Base-by-base conservation (phyloP, 2,797 vertebrate genomes). In the Sebastes minor region DNA sequence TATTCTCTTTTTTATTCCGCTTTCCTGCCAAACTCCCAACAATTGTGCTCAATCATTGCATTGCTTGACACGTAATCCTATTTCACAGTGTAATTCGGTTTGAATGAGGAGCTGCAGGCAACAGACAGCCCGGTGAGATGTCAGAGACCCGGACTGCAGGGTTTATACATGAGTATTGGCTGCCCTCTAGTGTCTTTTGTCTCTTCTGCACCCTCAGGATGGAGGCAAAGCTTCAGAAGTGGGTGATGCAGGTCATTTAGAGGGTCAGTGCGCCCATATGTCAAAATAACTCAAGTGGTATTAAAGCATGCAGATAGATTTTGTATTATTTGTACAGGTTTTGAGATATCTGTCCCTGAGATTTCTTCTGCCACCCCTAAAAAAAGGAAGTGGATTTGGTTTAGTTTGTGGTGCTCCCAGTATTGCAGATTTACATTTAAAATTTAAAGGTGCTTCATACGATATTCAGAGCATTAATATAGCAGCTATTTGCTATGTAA, bases 21-120 rank as follows among this genome's bases (percentile, higher is more conserved):
- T 82, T 77, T 88, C 69, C 76, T 91, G 90, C 92, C 90, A 94
- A 88, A 92, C 82, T 77, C 63, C 55, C 82, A 87, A 90, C 89
- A 90, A 90, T 93, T 90, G 88, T 86, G 87, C 91, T 93, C 90
- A 92, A 91, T 94, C 92, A 93, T 92, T 83, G 88, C 92, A 89
- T 92, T 94, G 89, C 92, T 92, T 81, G 89, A 91, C 90, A 90
- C 89, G 88, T 95, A 95, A 95, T 94, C 94, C 92, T 71, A 90
- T 95, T 94, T 92, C 92, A 94, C 91, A 84, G 91, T 88, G 72
- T 91, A 92, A 93, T 95, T 93, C 81, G 64, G 87, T 93, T 90
- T 93, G 88, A 92, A 92, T 90, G 91, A 78, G 68, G 74, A 86
- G 88, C 95, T 92, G 87, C 89, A 85, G 92, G 91, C 91, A 35